Conservation (phyloP, 2,888 invertebrate species). For the Axea sp. region DNA sequence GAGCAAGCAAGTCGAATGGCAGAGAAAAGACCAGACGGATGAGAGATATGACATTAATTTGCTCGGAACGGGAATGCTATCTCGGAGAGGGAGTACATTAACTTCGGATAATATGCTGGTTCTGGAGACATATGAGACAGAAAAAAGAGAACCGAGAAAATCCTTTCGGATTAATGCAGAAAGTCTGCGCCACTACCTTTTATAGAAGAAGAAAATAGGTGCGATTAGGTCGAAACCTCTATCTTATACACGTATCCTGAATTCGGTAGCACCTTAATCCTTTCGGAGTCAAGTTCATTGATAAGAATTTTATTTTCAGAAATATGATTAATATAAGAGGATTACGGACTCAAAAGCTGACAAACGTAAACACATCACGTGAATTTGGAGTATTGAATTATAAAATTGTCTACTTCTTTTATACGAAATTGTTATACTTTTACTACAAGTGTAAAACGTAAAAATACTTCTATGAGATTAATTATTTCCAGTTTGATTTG, state of each 20-base stretch:
- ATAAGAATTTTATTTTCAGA: not conserved
- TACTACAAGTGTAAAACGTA: too few species aligned
- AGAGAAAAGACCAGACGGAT: constrained; percentile 54
- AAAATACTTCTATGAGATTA: too few species aligned
- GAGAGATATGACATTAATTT: constrained; percentile 59
- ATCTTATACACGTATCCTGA: not conserved
- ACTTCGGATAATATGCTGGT: constrained; percentile 45
- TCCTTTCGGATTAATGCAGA: constrained; percentile 30
- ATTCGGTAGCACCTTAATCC: constrained; percentile 25
- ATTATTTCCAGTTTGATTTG: too few species aligned
- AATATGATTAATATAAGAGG: not conserved
- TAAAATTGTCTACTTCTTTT: too few species aligned
- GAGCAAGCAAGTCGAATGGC: constrained; percentile 50
- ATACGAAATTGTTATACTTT: too few species aligned
- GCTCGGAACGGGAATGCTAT: constrained; percentile 48
- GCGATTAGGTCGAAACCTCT: constrained; percentile 27
- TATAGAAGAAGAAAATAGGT: constrained; percentile 1
- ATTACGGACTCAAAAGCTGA: too few species aligned
- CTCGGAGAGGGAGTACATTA: constrained; percentile 48
- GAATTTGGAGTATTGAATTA: too few species aligned
- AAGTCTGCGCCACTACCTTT: constrained; percentile 5
- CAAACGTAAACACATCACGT: too few species aligned
- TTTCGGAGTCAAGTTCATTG: constrained; percentile 3
- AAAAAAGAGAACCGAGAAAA: constrained; percentile 44
- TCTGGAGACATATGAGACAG: constrained; percentile 33